Evolutionary conservation across 2,888 invertebrate species (phyloP).

Genomic region (Sinohyriopsis cumingii): DNA sequence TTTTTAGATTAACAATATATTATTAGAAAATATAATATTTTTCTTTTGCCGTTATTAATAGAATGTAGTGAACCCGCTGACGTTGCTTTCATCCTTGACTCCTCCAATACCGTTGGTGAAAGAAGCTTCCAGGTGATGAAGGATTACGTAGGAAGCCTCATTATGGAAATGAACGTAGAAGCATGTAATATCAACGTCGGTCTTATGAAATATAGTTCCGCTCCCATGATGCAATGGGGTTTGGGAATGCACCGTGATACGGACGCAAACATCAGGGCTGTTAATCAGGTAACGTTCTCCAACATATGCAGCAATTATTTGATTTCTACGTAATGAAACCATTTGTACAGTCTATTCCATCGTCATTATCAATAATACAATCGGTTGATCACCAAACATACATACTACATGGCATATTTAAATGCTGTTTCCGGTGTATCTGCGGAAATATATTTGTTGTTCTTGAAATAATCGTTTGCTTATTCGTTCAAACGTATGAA

Average conservation of each 20-base stretch:
- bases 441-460: too few species aligned
- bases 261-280: conserved; percentile 50
- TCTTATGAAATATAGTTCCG: conserved; percentile 67
- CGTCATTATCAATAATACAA: too few species aligned
- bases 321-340: too few species aligned
- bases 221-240: conserved; percentile 59
- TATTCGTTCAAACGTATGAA: too few species aligned
- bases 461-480: too few species aligned
- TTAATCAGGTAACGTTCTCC: conserved; percentile 25
- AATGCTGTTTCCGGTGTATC: too few species aligned
- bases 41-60: conserved; percentile 15
- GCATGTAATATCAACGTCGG: conserved; percentile 58
- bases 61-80: conserved; percentile 63
- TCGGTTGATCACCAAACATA: too few species aligned
- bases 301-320: too few species aligned
- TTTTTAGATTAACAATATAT: too few species aligned
- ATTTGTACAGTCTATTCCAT: too few species aligned
- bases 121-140: conserved; percentile 56
- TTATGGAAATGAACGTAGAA: conserved; percentile 58
- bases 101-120: conserved; percentile 59
- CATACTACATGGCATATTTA: too few species aligned
- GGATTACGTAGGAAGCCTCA: conserved; percentile 59
- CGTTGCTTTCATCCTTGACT: conserved; percentile 65
- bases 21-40: too few species aligned
- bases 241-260: conserved; percentile 47